A percentile compares a stretch with the other conserved stretches of the same genome.
Evolutionary conservation across 2,888 invertebrate genomes (phyloP).

Genomic region (Ariolimax columbianus): DNA sequence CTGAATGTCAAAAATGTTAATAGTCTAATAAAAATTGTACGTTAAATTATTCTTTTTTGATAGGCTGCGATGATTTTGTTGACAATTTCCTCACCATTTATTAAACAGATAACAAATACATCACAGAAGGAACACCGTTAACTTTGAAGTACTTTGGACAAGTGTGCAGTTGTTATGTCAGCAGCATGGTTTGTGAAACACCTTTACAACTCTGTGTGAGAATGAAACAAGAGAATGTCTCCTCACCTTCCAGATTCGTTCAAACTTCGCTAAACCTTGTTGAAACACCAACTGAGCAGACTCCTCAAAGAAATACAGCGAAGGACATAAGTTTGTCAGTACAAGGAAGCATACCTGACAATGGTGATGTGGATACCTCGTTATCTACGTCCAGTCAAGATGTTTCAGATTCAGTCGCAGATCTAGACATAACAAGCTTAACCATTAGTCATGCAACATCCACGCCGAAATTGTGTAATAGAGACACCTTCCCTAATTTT

Average conservation of each 20-base stretch:
- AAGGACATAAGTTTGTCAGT: not conserved
- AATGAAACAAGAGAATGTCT: not conserved
- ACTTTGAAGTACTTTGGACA: constrained; percentile 67
- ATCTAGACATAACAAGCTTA: constrained; percentile 29
- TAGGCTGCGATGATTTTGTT: no score
- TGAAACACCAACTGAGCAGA: not conserved
- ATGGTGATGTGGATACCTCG: not conserved
- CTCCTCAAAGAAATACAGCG: not conserved
- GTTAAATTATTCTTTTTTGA: no score
- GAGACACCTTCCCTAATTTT: constrained; percentile 17
- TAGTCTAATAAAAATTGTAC: no score
- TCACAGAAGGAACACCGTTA: constrained; percentile 56
- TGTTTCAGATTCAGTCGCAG: constrained; percentile 18
- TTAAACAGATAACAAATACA: constrained; percentile 60
- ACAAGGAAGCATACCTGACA: not conserved
- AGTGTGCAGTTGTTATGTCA: constrained; percentile 59
- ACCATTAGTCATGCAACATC: not conserved
- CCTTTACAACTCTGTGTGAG: not conserved
- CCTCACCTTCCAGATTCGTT: not conserved
- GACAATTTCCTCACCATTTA: no score
- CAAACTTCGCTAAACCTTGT: not conserved
- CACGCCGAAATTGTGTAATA: not conserved
- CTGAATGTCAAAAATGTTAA: no score
- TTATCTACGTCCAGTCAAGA: constrained; percentile 9
- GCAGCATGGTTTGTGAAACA: constrained; percentile 35